Evolutionary conservation across 2,797 vertebrate species (phyloP).

Genomic region (Bradypodion ventrale): DNA sequence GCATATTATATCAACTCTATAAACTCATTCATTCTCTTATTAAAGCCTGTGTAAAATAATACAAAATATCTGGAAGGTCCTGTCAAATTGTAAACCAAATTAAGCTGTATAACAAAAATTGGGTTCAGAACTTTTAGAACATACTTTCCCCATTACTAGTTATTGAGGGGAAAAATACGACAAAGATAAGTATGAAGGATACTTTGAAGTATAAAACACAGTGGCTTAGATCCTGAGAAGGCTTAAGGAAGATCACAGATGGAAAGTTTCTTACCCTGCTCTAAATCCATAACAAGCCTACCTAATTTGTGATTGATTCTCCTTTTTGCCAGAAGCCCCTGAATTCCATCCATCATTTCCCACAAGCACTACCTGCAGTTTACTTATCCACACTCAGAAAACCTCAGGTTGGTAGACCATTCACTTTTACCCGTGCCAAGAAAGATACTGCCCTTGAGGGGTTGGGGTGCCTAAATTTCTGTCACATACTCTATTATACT

Average conservation of each 20-base stretch:
- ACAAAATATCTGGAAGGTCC: slow-evolving; percentile 1
- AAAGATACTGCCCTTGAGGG: too few species aligned
- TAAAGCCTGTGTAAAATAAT: background rate
- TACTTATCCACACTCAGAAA: too few species aligned
- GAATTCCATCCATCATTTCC: background rate
- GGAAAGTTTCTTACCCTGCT: background rate
- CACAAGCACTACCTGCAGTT: too few species aligned
- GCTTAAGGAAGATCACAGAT: background rate
- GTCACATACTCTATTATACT: too few species aligned
- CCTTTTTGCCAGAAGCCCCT: background rate
- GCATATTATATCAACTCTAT: slow-evolving; percentile 19
- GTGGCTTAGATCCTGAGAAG: background rate
- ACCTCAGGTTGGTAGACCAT: too few species aligned
- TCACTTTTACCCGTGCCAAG: too few species aligned
- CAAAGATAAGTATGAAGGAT: background rate
- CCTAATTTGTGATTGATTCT: background rate
- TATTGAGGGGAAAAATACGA: background rate
- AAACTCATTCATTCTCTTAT: slow-evolving; percentile 24
- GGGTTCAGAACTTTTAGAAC: background rate
- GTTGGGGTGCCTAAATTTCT: too few species aligned
- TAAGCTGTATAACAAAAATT: background rate
- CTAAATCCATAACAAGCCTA: background rate
- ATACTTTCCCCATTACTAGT: background rate
- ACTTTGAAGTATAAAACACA: background rate
- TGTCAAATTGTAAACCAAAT: slow-evolving; percentile 20